Base-by-base conservation (phyloP, 2,113 vertebrate species). In the Rafetus swinhoei region DNA sequence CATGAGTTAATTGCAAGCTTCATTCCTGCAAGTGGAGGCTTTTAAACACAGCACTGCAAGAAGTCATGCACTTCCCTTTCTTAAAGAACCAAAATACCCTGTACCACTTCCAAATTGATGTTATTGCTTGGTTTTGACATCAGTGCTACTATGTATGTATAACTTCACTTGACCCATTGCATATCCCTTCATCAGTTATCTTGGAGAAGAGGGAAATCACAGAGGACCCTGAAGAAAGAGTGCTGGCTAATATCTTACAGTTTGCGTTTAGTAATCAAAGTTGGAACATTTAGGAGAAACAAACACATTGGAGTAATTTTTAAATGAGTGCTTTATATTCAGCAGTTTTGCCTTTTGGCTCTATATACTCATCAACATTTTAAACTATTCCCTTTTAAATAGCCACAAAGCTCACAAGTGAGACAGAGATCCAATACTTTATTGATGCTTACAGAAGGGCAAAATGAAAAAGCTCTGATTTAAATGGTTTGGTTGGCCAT, bases 1-100 rank as follows among this genome's bases (percentile, higher is more conserved):
- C 97, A 92, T 3, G 22, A 96, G 96, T 95, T 97, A 97, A 97
- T 97, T 97, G 97, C 90, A 92, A 97, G 87, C 90, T 95, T 97
- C 89, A 89, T 96, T 96, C 94, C 93, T 90, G 83, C 95, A 92
- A 97, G 94, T 90, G 52, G 90, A 86, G 93, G 80, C 76, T 95
- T 94, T 96, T 95, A 96, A 97, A 91, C 59, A 80, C 82, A 86
- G 88, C 72, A 62, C 45, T 90, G 76, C 62, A 89, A 95, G 89
- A 95, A 97, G 90, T 91, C 94, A 89, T 53, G 92, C 83, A 72
- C 88, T 90, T 14, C 84, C 90, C 92, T 90, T 95, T 93, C 91
- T 96, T 92, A 97, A 92, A 96, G 95, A 85, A 93, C 35, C 60
- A 86, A 77, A 95, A 62, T 35, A 85, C 24, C 45, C 82, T 62